Percentiles rank a stretch among this genome's conserved stretches.
Evolutionary conservation across 2,113 vertebrate genomes (phyloP).

Genomic region (Petrocephalus zakoni): DNA sequence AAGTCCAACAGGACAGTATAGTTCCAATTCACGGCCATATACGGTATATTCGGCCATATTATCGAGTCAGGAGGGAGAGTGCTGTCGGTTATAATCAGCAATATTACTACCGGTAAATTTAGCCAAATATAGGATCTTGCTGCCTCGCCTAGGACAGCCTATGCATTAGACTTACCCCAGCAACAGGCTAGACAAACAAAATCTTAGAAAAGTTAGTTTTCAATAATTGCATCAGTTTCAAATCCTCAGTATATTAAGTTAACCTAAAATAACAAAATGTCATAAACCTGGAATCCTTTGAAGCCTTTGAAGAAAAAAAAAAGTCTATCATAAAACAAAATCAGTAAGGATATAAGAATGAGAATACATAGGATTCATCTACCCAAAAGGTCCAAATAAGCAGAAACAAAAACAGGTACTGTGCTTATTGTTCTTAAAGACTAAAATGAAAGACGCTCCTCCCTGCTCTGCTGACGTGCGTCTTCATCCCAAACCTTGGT

Average conservation of each 20-base stretch:
- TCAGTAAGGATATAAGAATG: slow-evolving; percentile 34
- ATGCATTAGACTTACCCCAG: background rate
- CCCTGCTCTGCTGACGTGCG: background rate
- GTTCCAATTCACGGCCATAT: too few relatives aligned
- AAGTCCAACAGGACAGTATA: too few relatives aligned
- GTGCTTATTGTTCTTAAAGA: slow-evolving; percentile 34
- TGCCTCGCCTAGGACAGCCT: background rate
- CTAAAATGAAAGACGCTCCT: background rate
- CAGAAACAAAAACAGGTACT: slow-evolving; percentile 16
- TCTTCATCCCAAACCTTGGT: background rate
- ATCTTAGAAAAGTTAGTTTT: slow-evolving; percentile 7
- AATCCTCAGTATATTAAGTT: background rate
- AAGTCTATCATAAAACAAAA: slow-evolving; percentile 21
- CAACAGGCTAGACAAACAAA: background rate
- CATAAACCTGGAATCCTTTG: background rate
- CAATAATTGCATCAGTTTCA: slow-evolving; percentile 6
- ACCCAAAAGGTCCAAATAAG: slow-evolving; percentile 40
- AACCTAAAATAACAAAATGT: background rate
- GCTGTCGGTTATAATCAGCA: background rate
- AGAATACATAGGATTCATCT: slow-evolving; percentile 70
- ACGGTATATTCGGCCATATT: too few relatives aligned
- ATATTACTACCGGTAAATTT: background rate
- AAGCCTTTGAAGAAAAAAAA: slow-evolving; percentile 12
- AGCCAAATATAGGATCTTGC: too few relatives aligned
- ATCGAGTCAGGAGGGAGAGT: background rate